Conservation (phyloP, 1,140 invertebrate species). For the Drosophila lacteicornis region DNA sequence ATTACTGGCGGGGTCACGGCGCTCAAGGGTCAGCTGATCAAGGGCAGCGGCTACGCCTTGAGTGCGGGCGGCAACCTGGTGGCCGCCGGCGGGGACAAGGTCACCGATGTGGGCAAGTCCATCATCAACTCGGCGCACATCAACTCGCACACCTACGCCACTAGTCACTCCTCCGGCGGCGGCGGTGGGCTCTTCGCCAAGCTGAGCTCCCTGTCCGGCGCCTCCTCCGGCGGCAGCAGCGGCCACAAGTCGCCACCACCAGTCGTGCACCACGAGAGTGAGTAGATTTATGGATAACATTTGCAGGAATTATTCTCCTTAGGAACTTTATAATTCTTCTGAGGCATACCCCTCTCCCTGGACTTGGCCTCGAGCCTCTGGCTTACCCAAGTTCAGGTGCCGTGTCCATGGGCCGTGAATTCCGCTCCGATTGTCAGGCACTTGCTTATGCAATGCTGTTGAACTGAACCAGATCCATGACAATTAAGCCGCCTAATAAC, state of each 20-base stretch:
- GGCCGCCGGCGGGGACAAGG: constrained; percentile 88
- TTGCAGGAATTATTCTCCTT: not conserved
- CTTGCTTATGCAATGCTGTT: constrained; percentile 50
- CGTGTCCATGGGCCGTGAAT: not conserved
- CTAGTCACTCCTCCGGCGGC: constrained; percentile 57
- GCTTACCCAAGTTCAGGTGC: constrained; percentile 15
- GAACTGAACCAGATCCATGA: constrained; percentile 53
- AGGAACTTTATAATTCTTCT: not conserved
- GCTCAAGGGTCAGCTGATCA: constrained; percentile 93
- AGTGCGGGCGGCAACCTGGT: constrained; percentile 89
- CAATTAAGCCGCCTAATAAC: constrained; percentile 66
- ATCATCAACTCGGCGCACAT: constrained; percentile 90
- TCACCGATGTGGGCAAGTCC: constrained; percentile 90
- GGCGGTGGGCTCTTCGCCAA: constrained; percentile 77
- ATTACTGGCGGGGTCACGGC: constrained; percentile 93
- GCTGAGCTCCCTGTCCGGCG: constrained; percentile 75
- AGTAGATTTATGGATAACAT: constrained; percentile 41
- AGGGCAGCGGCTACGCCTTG: constrained; percentile 91
- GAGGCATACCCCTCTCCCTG: too few species aligned
- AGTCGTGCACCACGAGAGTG: constrained; percentile 78
- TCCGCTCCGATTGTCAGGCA: constrained; percentile 19
- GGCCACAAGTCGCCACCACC: constrained; percentile 62
- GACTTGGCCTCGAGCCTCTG: constrained; percentile 11
- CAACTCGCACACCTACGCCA: constrained; percentile 85
- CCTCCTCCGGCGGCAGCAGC: constrained; percentile 81